phyloP scores from a whole-genome alignment of 2,888 invertebrate genomes.

The Caenorhabditis auriculariae region DNA sequence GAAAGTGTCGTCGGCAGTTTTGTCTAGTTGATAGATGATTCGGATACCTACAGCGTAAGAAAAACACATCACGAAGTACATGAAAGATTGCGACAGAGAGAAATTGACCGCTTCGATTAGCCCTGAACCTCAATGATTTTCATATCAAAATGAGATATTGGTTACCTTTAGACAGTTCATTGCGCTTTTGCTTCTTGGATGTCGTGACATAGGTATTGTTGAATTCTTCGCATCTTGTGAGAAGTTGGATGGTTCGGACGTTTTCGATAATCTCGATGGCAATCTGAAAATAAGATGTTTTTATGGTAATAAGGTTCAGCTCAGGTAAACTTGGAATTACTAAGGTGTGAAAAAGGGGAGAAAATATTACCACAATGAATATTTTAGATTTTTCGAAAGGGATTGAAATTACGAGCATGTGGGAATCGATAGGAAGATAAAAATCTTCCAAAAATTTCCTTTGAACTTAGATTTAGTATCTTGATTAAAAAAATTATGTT shows the following conservation, averaged over 20 bases:
- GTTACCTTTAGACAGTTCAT: slow-evolving; percentile 38
- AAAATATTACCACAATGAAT: too few species aligned
- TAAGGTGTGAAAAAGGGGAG: too few species aligned
- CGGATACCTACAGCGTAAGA: slow-evolving; percentile 43
- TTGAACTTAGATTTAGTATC: too few species aligned
- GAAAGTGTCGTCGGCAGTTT: slow-evolving; percentile 29
- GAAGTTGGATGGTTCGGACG: slow-evolving; percentile 65
- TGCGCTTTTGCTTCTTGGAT: slow-evolving; percentile 34
- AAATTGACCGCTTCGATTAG: slow-evolving; percentile 47
- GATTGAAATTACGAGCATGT: too few species aligned
- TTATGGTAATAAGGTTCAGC: too few species aligned
- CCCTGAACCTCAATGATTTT: slow-evolving; percentile 8
- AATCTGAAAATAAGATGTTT: slow-evolving; percentile 55
- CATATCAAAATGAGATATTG: background rate
- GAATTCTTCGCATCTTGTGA: slow-evolving; percentile 64
- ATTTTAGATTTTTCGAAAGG: too few species aligned
- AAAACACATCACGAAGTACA: slow-evolving; percentile 48
- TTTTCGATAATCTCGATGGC: slow-evolving; percentile 66
- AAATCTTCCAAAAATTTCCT: too few species aligned
- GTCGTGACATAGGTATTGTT: slow-evolving; percentile 55
- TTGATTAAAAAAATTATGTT: too few species aligned
- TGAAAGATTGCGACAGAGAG: slow-evolving; percentile 46
- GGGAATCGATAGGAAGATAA: too few species aligned
- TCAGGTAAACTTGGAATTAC: background rate
- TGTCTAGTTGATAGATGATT: slow-evolving; percentile 40